Evolutionary conservation across 2,888 invertebrate genomes (phyloP), one percentile per base, ranked within the genome.

Genomic region (Acrobeloides nanus): DNA sequence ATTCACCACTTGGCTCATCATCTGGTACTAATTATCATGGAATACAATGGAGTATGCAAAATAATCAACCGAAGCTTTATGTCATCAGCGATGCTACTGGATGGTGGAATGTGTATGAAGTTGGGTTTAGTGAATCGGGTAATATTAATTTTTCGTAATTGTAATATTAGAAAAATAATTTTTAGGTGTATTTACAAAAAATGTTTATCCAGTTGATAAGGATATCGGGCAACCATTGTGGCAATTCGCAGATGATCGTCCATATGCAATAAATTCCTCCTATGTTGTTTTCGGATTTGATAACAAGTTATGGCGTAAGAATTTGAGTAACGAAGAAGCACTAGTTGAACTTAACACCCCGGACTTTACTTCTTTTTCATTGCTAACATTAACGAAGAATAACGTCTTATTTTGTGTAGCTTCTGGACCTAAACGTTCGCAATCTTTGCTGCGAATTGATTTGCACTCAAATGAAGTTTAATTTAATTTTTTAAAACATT

Each of bases 201-300:
- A 53, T 26, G 21, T 51, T 17, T 41, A 47, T 26, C 64, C 63
- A 5, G 51, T 46, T 23, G 48, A 51, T 4, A n/a, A 15, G n/a
- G 45, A 44, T 26, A 51, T 62, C 29, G 62, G 61, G 8, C 55
- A 57, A 29, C 61, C 64, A 1, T 31, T 57, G 15, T 64, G 64
- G 62, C 53, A 64, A 34, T 53, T 23, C 55, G 60, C 21, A 54
- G 55, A 41, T 27, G 55, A 31, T 53, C 50, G 25, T 57, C 51
- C 42, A 53, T 58, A 1, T 7, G 23, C 51, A 3, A 3, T 24
- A 21, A 44, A 44, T 24, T 18, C 12, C n/a, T 25, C 42, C 25
- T 34, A n/a, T 26, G 29, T 44, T 15, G 25, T 44, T 15, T 44
- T 37, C 26, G 21, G n/a, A 3, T 35, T 21, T 12, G 15, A 25